Evolutionary conservation across 92 coral and sea anemone genomes (phyloP), one percentile per base, ranked within the genome.

Genomic region (Scolanthus callimorphus): DNA sequence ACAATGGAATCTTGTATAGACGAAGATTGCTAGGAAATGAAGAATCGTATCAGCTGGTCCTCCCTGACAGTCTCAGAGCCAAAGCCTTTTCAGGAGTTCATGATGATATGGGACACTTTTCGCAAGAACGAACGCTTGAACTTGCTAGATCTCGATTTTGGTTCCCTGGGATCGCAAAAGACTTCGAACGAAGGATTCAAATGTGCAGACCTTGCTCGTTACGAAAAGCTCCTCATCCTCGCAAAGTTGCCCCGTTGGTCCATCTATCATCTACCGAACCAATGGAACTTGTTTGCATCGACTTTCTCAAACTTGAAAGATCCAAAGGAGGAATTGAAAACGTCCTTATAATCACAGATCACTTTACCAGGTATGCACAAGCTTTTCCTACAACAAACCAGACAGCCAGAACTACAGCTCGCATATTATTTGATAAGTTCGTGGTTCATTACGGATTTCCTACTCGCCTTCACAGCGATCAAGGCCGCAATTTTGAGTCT

Each of bases 401-500:
- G n/a, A n/a, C 43, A 34, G 43, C 43, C 43, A 34, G 15, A 34
- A 34, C 43, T 15, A 34, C 15, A 15, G 43, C 43, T 34, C 43
- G 43, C 15, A 15, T 34, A 6, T 15, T 34, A 6, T 34, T 34
- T 34, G 43, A 34, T 15, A 34, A 34, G 6, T 34, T 34, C 15
- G 15, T 34, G 6, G 43, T 34, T 15, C 43, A 34, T 34, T 34
- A 15, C 15, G 43, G 43, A 15, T 34, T 34, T 34, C 43, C 43
- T 34, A 15, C 43, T 6, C 43, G 9, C 15, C 15, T 6, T 15
- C 60, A 55, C 20, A 55, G 60, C 20, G 60, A 28, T 11, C 60
- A 55, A 11, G 60, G 45, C 27, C 2, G 60, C 11, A 55, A 55
- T 21, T 55, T 55, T 19, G 60, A 55, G 60, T 55, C 60, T 20